Conservation (phyloP, 1,140 invertebrate species). For the Apolygus lucorum region DNA sequence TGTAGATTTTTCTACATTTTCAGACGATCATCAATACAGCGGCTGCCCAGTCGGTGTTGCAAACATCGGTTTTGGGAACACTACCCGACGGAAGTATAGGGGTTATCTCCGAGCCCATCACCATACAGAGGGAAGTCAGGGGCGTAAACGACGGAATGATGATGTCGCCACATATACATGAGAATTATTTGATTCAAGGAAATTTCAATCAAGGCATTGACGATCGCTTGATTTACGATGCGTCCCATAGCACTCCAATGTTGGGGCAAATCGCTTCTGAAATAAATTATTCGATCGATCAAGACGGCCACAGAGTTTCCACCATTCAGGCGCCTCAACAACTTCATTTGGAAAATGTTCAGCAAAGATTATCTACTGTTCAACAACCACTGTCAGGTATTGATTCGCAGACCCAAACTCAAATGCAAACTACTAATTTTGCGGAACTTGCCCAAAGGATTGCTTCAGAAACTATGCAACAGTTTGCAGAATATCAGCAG, state of each 20-base stretch:
- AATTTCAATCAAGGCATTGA: background rate
- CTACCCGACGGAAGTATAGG: constrained; percentile 1
- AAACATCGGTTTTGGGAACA: background rate
- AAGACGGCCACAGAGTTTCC: background rate
- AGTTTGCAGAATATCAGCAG: background rate
- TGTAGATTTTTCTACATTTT: no score
- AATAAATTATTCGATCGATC: background rate
- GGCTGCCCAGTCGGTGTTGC: background rate
- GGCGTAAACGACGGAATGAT: background rate
- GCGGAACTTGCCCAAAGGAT: background rate
- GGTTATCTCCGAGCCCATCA: background rate
- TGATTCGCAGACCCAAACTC: background rate
- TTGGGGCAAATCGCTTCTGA: background rate
- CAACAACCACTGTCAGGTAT: background rate
- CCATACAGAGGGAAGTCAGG: background rate
- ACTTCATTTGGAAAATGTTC: background rate
- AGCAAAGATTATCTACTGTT: constrained; percentile 1
- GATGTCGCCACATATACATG: background rate
- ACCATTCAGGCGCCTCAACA: background rate
- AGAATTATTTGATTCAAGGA: background rate
- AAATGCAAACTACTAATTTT: background rate
- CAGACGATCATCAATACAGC: background rate
- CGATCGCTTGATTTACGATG: background rate
- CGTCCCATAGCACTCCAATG: background rate
- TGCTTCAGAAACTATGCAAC: background rate